Conservation (phyloP, 2,888 invertebrate genomes). For the Eurois occulta region DNA sequence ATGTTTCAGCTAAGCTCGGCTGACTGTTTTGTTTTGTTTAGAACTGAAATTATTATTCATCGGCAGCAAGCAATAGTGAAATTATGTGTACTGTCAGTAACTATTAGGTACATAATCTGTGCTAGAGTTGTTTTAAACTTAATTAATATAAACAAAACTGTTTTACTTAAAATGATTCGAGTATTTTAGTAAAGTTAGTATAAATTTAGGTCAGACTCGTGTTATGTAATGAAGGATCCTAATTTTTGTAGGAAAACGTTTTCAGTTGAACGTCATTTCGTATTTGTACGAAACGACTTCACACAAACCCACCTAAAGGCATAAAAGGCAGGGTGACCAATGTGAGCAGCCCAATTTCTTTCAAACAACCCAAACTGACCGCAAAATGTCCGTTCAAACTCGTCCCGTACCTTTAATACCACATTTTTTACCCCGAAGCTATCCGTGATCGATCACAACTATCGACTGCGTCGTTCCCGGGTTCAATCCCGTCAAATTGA, state of each 20-base stretch:
- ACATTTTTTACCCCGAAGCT: slow-evolving; percentile 37
- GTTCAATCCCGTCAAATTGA: slow-evolving; percentile 47
- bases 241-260: background rate
- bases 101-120: background rate
- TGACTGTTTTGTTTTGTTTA: slow-evolving; percentile 28
- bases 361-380: slow-evolving; percentile 35
- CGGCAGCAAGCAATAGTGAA: background rate
- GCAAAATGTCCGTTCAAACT: slow-evolving; percentile 29
- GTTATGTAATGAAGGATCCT: background rate
- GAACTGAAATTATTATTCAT: slow-evolving; percentile 26
- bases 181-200: background rate
- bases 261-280: slow-evolving; percentile 14
- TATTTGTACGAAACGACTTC: slow-evolving; percentile 31
- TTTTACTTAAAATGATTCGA: background rate
- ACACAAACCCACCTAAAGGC: background rate
- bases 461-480: slow-evolving; percentile 27
- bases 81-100: background rate
- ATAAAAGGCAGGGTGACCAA: slow-evolving; percentile 28
- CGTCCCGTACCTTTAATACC: slow-evolving; percentile 26
- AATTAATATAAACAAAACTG: slow-evolving; percentile 2
- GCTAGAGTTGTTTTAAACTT: background rate
- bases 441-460: slow-evolving; percentile 41
- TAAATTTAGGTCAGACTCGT: background rate
- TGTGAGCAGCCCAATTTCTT: slow-evolving; percentile 39
- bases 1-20: slow-evolving; percentile 48